Conservation (phyloP, 2,797 vertebrate species). For the Mico argentatus region DNA sequence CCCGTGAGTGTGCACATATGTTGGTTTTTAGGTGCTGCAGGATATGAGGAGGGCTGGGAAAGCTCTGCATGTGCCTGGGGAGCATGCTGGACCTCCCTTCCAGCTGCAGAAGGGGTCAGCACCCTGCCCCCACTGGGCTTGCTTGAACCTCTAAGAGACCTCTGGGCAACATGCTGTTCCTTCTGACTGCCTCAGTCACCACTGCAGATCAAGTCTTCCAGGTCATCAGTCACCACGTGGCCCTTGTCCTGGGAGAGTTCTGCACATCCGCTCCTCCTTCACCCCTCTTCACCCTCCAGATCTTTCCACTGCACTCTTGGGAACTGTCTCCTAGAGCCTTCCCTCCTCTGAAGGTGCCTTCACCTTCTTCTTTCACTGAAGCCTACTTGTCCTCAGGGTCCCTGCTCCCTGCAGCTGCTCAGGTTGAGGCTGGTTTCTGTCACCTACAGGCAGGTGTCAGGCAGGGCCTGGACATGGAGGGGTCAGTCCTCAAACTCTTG, state of each 20-base stretch:
- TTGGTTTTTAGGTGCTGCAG: too few species aligned
- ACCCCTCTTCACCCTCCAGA: neutral
- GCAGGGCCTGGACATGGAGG: neutral
- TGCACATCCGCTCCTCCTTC: neutral
- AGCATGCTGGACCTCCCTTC: neutral
- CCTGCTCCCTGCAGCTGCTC: neutral
- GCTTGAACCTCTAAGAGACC: neutral
- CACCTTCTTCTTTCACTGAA: neutral
- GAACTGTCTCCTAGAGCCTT: neutral
- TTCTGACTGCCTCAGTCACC: neutral
- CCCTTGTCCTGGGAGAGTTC: neutral
- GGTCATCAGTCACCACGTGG: neutral
- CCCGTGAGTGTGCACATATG: neutral
- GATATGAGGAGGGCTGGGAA: neutral
- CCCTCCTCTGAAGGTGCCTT: neutral
- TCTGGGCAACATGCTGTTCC: neutral
- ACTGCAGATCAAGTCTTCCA: neutral
- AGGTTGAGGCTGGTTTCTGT: neutral
- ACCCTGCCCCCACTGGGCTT: neutral
- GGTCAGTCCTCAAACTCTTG: neutral
- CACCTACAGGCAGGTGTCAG: neutral
- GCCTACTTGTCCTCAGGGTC: neutral
- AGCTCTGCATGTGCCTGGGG: neutral
- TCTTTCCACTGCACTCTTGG: neutral
- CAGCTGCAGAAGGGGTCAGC: neutral